phyloP scores from a whole-genome alignment of 2,888 invertebrate species.

The Timandra comae region DNA sequence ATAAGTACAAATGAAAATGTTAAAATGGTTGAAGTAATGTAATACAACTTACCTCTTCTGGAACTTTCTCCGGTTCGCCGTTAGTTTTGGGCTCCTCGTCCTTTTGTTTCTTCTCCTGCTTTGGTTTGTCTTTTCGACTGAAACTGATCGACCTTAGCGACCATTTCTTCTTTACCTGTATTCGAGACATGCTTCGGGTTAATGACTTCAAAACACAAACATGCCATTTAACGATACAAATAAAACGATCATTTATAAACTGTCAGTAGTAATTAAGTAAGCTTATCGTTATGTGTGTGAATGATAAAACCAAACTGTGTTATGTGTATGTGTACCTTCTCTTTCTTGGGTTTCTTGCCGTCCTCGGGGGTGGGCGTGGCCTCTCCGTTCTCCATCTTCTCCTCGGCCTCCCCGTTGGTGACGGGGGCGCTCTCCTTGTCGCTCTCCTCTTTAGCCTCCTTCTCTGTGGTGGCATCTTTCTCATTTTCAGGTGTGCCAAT shows the following conservation, averaged over 20 bases:
- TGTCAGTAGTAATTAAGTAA: too few relatives aligned
- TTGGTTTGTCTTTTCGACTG: conserved; percentile 90
- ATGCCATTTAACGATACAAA: conserved; percentile 22
- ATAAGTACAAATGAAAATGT: too few relatives aligned
- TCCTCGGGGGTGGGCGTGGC: conserved; percentile 56
- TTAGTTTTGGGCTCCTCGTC: conserved; percentile 76
- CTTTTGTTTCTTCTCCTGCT: conserved; percentile 83
- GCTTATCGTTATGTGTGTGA: too few relatives aligned
- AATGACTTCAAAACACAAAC: conserved; percentile 35
- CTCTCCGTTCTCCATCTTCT: conserved; percentile 58
- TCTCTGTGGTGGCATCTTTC: conserved; percentile 82
- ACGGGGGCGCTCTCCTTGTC: conserved; percentile 45
- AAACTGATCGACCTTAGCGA: conserved; percentile 92
- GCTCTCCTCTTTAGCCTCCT: conserved; percentile 63
- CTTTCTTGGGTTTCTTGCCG: conserved; percentile 81
- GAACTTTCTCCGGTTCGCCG: conserved; percentile 79
- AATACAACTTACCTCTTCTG: conserved; percentile 81
- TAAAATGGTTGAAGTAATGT: too few relatives aligned
- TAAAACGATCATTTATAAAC: too few relatives aligned
- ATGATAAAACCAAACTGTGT: too few relatives aligned
- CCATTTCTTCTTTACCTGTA: conserved; percentile 91
- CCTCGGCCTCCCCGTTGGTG: conserved; percentile 64
- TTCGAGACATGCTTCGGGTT: conserved; percentile 42
- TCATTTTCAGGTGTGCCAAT: conserved; percentile 79
- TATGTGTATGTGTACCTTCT: too few relatives aligned